Evolutionary conservation across 2,797 vertebrate genomes (phyloP), one percentile per base, ranked within the genome.

Genomic region (Danio tinwini): DNA sequence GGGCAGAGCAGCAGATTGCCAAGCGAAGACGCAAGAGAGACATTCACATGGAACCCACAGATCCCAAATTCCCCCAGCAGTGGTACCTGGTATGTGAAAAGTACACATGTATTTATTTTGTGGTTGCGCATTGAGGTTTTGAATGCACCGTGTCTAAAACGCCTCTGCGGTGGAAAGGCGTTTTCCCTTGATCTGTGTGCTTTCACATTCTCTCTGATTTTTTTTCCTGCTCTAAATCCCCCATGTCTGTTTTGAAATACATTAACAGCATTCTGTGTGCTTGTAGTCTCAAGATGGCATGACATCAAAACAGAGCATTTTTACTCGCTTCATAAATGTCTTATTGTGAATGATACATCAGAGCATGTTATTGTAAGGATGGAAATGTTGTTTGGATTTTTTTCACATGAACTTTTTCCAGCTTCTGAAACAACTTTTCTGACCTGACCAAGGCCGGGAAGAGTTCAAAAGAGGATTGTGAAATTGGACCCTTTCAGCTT

Each of bases 21-120:
- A 98, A 94, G 85, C 93, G 81, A 73, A 93, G 97, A 87, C 91
- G 83, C 83, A 97, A 95, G 85, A 89, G 96, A 80, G 96, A 98
- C 40, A 5, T 94, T 78, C 96, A 94, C 88, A 92, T 92, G 85
- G 96, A 97, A 82, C 97, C 94, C 53, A 94, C 94, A 0, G 96
- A 99, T 89, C 96, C 97, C 0, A 97, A 97, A 88, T 97, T 96
- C 83, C 88, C 94, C 0, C 95, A 96, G 92, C 98, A 99, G 92
- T 99, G 98, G 98, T 99, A 99, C 87, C 93, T 99, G 96, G 98
- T 99, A 88, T 45, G 96, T 86, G 70, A 39, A 73, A 19, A 76
- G 47, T 74, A 74, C 16, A 72, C 50, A 39, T 44, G n/a, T 77
- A 12, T 80, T 64, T 45, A n/a, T 64, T 42, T 71, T 79, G 56